Evolutionary conservation across 1,140 invertebrate species (phyloP), one percentile per base, ranked within the genome.

Genomic region (Hesperophylax magnus): DNA sequence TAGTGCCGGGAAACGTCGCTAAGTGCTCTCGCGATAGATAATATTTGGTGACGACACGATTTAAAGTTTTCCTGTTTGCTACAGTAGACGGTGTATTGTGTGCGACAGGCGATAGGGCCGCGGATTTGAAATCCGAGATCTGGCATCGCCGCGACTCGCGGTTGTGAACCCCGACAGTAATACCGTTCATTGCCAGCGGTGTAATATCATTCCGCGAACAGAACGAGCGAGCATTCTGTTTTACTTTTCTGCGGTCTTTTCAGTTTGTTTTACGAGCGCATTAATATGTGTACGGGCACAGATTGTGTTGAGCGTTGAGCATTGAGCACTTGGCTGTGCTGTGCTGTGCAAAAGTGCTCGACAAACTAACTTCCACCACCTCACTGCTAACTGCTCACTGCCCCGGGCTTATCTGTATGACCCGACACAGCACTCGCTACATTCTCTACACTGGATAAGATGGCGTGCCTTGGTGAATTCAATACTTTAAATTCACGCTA

Each of bases 111-210:
- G 39, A 39, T 17, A 67, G 63, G 74, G 74, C 56, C 14, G 22
- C 39, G 20, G 11, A 2, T n/a, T 4, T 22, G 20, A 27, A 53
- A 47, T 47, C 39, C 39, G 39, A 47, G 76, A 77, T 67, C 60
- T 60, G 76, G 76, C 76, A 77, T 14, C 76, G 76, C 31, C 76
- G 76, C 76, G 58, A 24, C 60, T 60, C 54, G 52, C 76, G 76
- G 76, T 77, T 77, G 76, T 77, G 76, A 65, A 77, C 76, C 76
- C 76, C 76, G 76, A 77, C 60, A 31, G 76, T 27, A 47, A 65
- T 77, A 77, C 76, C 76, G 76, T 77, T 77, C 58, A 61, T 76
- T 76, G 74, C 74, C 74, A 27, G 76, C 47, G 74, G 18, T 56
- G 69, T 52, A 27, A 47, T 20, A 34, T 76, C 72, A 76, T 65